A percentile compares a stretch with the other conserved stretches of the same genome.
phyloP scores from a whole-genome alignment of 2,113 vertebrate species.

The Etheostoma spectabile region DNA sequence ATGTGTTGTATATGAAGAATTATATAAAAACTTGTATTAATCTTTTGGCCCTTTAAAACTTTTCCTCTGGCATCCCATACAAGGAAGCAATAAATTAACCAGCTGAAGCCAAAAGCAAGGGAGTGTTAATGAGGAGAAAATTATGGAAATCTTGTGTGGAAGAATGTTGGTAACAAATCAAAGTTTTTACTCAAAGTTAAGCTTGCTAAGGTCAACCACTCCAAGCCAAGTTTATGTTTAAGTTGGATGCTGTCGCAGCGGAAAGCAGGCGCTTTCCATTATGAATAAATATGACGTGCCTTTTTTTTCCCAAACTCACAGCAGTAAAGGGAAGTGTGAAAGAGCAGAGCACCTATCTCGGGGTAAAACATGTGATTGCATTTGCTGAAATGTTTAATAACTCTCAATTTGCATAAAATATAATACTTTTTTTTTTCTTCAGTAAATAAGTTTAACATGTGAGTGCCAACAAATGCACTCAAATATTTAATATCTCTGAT shows the following conservation, averaged over 20 bases:
- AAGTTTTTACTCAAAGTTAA: conserved; percentile 49
- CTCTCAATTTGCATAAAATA: conserved; percentile 21
- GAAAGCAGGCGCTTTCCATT: conserved; percentile 37
- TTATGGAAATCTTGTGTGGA: conserved; percentile 52
- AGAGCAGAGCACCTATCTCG: conserved; percentile 22
- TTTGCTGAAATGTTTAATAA: conserved; percentile 15
- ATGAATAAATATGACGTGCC: conserved; percentile 47
- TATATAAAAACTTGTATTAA: conserved; percentile 54
- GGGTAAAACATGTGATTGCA: conserved; percentile 9
- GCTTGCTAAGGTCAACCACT: conserved; percentile 33
- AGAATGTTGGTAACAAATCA: conserved; percentile 53
- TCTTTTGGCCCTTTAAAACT: conserved; percentile 56
- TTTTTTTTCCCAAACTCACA: conserved; percentile 36
- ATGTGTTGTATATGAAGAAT: conserved; percentile 55
- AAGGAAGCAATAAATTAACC: conserved; percentile 71
- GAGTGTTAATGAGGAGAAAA: conserved; percentile 60
- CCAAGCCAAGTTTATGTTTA: conserved; percentile 63
- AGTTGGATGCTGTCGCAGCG: conserved; percentile 47
- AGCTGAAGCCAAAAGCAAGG: conserved; percentile 52
- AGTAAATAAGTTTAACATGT: background rate
- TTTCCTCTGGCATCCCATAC: conserved; percentile 50
- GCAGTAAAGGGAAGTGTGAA: conserved; percentile 41
- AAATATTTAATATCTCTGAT: conserved; percentile 5
- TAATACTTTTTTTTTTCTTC: background rate
- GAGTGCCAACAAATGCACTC: background rate